Base-by-base conservation (phyloP, 2,888 invertebrate genomes). In the Amblyjoppa proteus region DNA sequence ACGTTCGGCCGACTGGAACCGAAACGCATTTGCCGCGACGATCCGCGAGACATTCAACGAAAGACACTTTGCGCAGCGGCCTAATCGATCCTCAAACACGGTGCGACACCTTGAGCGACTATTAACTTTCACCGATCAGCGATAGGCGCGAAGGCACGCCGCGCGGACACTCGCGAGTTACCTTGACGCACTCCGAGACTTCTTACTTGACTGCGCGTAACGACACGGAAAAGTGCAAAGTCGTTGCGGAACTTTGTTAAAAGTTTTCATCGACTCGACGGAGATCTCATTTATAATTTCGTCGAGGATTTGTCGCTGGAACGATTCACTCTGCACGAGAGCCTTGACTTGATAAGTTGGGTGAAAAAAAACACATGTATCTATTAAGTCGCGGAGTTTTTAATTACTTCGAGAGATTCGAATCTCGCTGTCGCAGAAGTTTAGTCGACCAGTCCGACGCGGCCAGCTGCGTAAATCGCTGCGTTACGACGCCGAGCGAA, bases 51-150 rank as follows among this genome's bases (percentile, higher is more conserved):
- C 81, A 74, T 69, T 74, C 41, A 74, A 74, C 41, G 61, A 74
- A 73, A 51, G 77, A 77, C 77, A 53, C 75, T 61, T 75, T 51
- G 51, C 66, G 66, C 34, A 20, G 13, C 51, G 3, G 53, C 53
- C n/a, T 28, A 83, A 70, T 75, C 79, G 45, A 77, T 61, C 31
- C 28, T 61, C 68, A 20, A 68, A 56, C 64, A 64, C 76, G 68
- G 71, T 49, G 56, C 69, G 66, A 79, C 74, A 76, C 78, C 49
- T 34, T 73, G 71, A 83, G 58, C 68, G 31, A 81, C 81, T 78
- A 88, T 88, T 87, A 86, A 88, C 88, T 88, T 87, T 88, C 86
- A 88, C 86, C 82, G 51, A 41, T 77, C 51, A 16, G 49, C 45
- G 20, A 74, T 73, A 58, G 71, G 38, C 73, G 61, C 49, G 28